These are phyloP conservation scores for Chrysochloris asiatica DNA, from an alignment of 2,113 vertebrate genomes.

Conservation along the genomic window DNA sequence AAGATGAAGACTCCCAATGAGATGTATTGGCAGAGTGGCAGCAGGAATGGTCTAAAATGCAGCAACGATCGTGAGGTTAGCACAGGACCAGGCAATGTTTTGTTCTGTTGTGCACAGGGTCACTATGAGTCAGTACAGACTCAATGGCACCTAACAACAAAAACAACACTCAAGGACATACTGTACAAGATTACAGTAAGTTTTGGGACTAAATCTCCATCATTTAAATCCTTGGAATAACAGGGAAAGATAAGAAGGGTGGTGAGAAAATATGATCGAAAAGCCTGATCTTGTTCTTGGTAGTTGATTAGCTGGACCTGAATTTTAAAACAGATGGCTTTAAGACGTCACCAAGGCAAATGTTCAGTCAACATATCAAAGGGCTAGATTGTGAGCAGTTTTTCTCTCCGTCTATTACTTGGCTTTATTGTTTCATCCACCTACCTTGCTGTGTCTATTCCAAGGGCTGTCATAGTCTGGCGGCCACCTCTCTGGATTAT, in stretches of 20 bases:
- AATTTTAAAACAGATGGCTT: neutral
- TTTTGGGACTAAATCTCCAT: neutral
- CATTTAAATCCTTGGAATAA: neutral
- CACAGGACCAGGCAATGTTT: too few species aligned
- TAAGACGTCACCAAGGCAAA: neutral
- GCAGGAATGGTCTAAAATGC: too few species aligned
- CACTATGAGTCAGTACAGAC: too few species aligned
- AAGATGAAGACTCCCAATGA: too few species aligned
- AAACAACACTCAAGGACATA: too few species aligned
- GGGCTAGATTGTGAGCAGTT: neutral
- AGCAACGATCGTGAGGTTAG: too few species aligned
- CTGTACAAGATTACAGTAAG: too few species aligned
- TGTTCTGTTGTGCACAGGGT: too few species aligned
- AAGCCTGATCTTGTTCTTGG: neutral
- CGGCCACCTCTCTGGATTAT: constrained; percentile 90
- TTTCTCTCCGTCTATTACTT: neutral
- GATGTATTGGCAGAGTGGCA: too few species aligned
- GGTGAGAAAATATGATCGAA: neutral
- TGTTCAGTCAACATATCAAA: neutral
- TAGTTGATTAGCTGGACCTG: neutral
- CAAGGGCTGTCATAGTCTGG: constrained; percentile 93
- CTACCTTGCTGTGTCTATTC: constrained; percentile 95
- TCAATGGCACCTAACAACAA: too few species aligned
- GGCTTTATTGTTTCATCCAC: neutral
- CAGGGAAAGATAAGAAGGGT: neutral